These are phyloP conservation scores for Cygnus buccinator DNA, from an alignment of 2,113 vertebrate genomes.

Conservation along the genomic window DNA sequence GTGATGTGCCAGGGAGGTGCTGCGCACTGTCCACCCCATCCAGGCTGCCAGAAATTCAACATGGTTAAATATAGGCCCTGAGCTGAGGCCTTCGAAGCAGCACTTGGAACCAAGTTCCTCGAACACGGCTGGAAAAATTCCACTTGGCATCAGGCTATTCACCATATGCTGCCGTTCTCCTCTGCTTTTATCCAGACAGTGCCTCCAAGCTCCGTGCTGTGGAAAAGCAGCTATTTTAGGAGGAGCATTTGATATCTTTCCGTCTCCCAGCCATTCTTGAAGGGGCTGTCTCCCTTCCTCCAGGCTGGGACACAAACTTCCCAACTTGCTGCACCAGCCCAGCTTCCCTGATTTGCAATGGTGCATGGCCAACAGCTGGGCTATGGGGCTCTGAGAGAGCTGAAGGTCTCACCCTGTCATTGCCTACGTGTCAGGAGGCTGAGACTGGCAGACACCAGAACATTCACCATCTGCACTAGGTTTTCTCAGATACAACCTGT, in stretches of 20 bases:
- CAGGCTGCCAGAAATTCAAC: conserved; percentile 16
- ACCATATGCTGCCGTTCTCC: conserved; percentile 29
- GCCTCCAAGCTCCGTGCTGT: conserved; percentile 2
- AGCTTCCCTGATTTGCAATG: background rate
- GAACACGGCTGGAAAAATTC: conserved; percentile 42
- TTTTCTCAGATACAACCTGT: background rate
- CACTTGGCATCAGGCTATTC: conserved; percentile 40
- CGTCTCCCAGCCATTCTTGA: background rate
- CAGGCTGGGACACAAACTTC: background rate
- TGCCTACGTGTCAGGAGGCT: background rate
- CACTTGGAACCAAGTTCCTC: conserved; percentile 27
- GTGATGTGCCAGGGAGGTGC: background rate
- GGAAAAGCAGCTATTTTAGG: conserved; percentile 50
- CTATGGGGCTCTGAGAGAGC: background rate
- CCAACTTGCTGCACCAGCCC: background rate
- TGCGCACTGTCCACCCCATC: background rate
- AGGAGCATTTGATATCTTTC: conserved; percentile 28
- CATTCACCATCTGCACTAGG: background rate
- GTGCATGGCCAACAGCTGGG: background rate
- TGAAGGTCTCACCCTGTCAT: background rate
- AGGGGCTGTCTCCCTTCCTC: background rate
- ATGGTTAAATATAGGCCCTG: conserved; percentile 48
- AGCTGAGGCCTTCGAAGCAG: conserved; percentile 41
- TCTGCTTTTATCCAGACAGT: conserved; percentile 19
- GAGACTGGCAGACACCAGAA: background rate